A percentile compares a stretch with the other conserved stretches of the same genome.
These are phyloP conservation scores for Cebidichthys violaceus DNA, from an alignment of 2,113 vertebrate species.

Conservation along the genomic window DNA sequence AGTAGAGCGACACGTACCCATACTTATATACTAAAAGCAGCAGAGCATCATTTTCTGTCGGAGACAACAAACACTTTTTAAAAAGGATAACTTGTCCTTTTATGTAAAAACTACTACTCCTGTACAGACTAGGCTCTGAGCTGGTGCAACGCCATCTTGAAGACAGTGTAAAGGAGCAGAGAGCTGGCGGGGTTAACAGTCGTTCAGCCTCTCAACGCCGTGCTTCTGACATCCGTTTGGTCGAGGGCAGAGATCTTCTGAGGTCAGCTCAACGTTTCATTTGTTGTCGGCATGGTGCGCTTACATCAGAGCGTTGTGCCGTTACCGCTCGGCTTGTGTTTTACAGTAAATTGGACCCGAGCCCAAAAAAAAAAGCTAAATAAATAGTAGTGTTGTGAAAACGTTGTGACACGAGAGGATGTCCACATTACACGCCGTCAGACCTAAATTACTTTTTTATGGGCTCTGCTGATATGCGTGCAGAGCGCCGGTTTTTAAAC, in stretches of 20 bases:
- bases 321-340: background rate
- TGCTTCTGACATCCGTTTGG: constrained; percentile 2
- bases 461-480: constrained; percentile 38
- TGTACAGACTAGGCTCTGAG: background rate
- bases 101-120: background rate
- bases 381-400: constrained; percentile 10
- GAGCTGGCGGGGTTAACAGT: background rate
- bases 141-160: constrained; percentile 3
- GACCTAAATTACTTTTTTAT: constrained; percentile 50
- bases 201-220: background rate
- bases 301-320: background rate
- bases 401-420: background rate
- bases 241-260: background rate
- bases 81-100: background rate
- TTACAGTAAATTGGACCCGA: constrained; percentile 22
- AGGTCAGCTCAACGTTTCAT: constrained; percentile 5
- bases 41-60: background rate
- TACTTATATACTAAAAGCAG: background rate
- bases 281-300: background rate
- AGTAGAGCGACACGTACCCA: background rate
- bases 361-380: constrained; percentile 26
- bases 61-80: background rate
- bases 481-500: constrained; percentile 36
- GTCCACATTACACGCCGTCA: constrained; percentile 14
- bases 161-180: background rate